phyloP scores from a whole-genome alignment of 2,888 invertebrate species.

The Lomographa bimaculata region DNA sequence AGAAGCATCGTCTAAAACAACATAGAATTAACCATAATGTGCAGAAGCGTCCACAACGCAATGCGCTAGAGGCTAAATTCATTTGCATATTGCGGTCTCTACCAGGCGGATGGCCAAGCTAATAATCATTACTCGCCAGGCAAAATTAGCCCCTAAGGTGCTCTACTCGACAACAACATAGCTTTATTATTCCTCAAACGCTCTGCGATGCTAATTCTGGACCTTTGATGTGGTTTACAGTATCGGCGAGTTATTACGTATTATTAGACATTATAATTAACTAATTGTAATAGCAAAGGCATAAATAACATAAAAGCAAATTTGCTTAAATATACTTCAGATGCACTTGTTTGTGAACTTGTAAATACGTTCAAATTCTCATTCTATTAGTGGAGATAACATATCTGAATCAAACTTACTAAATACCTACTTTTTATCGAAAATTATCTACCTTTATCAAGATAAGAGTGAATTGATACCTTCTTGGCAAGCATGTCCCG shows the following conservation, averaged over 20 bases:
- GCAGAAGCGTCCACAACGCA: constrained; percentile 32
- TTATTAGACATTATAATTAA: no score
- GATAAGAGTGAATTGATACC: no score
- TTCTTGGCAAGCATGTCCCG: no score
- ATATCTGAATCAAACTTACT: no score
- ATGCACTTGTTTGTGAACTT: no score
- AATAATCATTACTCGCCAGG: constrained; percentile 76
- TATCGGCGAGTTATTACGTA: constrained; percentile 43
- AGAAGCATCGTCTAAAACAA: constrained; percentile 17
- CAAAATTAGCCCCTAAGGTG: constrained; percentile 80
- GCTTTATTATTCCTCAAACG: constrained; percentile 78
- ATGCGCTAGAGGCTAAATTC: constrained; percentile 71
- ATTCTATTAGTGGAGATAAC: no score
- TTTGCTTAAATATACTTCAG: no score
- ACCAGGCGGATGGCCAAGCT: constrained; percentile 55
- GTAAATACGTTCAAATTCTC: no score
- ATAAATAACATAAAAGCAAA: no score
- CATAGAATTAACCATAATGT: constrained; percentile 25
- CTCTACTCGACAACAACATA: constrained; percentile 65
- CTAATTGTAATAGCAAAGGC: no score
- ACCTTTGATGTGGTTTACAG: constrained; percentile 75
- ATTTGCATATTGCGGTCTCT: constrained; percentile 78
- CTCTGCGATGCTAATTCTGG: constrained; percentile 74
- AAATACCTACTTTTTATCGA: no score
- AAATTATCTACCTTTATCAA: no score